Percentiles rank a stretch among this genome's conserved stretches.
Conservation (phyloP, 2,797 vertebrate genomes). For the Silurus lanzhouensis region DNA sequence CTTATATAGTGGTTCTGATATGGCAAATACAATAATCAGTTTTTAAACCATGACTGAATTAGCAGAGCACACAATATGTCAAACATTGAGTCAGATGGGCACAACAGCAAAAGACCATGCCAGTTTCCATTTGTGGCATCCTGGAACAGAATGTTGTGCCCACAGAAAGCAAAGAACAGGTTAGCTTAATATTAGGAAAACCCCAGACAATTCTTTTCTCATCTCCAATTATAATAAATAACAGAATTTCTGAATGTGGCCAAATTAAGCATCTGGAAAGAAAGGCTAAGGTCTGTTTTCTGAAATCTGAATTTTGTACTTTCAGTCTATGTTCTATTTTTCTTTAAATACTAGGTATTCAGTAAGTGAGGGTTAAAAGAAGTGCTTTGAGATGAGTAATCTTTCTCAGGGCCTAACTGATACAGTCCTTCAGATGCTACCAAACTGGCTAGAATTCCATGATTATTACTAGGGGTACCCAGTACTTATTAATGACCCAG, state of each 20-base stretch:
- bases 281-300: neutral
- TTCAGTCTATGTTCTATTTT: slow-evolving; percentile 6
- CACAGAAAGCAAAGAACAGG: neutral
- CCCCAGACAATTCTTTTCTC: neutral
- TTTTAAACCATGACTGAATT: neutral
- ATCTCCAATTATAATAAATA: neutral
- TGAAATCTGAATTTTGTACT: neutral
- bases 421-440: neutral
- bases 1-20: too few species aligned
- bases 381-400: neutral
- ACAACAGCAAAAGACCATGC: neutral
- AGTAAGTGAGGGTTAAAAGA: neutral
- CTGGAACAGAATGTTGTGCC: neutral
- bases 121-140: neutral
- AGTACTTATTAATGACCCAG: slow-evolving; percentile 9
- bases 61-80: neutral
- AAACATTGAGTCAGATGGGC: neutral
- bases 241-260: neutral
- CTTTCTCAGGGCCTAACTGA: neutral
- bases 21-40: neutral
- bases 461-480: neutral
- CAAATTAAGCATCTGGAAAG: neutral
- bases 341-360: neutral
- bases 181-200: neutral
- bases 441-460: slow-evolving; percentile 5